Base-by-base conservation (phyloP, 2,888 invertebrate genomes). In the Scaptomyza polygonia region DNA sequence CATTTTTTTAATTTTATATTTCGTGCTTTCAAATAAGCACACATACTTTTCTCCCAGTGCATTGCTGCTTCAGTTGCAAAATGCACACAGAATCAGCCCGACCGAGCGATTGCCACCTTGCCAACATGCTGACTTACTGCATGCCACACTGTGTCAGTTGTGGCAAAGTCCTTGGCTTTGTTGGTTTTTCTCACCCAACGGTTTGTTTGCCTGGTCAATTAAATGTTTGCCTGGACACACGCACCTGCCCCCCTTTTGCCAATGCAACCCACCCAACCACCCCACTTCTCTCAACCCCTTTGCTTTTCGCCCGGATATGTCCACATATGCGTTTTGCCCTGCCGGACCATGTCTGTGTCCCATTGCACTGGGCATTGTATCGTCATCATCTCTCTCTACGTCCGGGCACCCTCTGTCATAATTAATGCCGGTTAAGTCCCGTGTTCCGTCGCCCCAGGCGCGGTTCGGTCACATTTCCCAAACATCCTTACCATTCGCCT, bases 361-460 rank as follows among this genome's bases (percentile, higher is more conserved):
- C 73, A 67, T 59, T 57, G 67, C n/a, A n/a, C 66, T 58, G 53
- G 29, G 47, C 42, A 51, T 42, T n/a, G n/a, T 6, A 5, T 36
- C 39, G 16, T 39, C 39, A n/a, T n/a, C n/a, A n/a, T n/a, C 36
- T 8, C 32, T 34, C 32, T n/a, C n/a, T n/a, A n/a, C n/a, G 54
- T 55, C 55, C 67, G 51, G 51, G 55, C 68, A 21, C 53, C 64
- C 64, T 72, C 72, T 49, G 70, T 78, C 86, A 88, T 88, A 83
- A 88, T 86, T 88, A 87, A 88, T 85, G 83, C 81, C 77, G 77
- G 77, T 86, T 86, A 88, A 88, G 85, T 77, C 79, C 73, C 68
- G 73, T 74, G 80, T 79, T 80, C 71, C 73, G 67, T 67, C 72
- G 78, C 79, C 78, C 64, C 77, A 75, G 84, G 76, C 77, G 77